Evolutionary conservation across 2,888 invertebrate species (phyloP).

Genomic region (Cosmorhoe ocellata): DNA sequence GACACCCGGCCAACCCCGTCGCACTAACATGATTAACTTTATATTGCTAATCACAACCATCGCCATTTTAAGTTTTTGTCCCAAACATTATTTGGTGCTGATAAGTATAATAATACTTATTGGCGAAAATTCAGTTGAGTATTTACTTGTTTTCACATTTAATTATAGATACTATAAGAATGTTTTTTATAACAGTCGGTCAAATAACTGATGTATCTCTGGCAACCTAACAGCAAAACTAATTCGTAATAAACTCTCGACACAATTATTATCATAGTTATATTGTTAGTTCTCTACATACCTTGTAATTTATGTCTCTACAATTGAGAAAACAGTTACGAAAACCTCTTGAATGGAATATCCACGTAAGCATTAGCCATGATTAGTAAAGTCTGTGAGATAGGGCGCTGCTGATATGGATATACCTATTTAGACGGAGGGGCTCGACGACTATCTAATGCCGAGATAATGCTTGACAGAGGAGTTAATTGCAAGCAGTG

Average conservation of each 20-base stretch:
- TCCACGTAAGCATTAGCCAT: slow-evolving; percentile 28
- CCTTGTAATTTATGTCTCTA: background rate
- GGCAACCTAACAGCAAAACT: no score
- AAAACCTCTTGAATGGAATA: slow-evolving; percentile 13
- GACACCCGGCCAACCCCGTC: slow-evolving; percentile 58
- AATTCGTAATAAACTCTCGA: no score
- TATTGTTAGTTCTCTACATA: background rate
- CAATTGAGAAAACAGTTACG: background rate
- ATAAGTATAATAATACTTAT: no score
- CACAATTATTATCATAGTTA: no score
- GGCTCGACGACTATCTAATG: slow-evolving; percentile 53
- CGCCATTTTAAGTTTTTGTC: slow-evolving; percentile 48
- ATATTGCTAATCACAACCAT: slow-evolving; percentile 62
- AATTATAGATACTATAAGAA: no score
- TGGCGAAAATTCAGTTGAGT: no score
- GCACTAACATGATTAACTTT: slow-evolving; percentile 73
- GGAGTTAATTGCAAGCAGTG: slow-evolving; percentile 78
- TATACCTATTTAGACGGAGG: slow-evolving; percentile 35
- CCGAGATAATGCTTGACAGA: slow-evolving; percentile 70
- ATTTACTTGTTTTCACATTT: no score
- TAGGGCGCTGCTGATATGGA: slow-evolving; percentile 39
- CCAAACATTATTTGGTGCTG: slow-evolving; percentile 6
- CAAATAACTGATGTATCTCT: no score
- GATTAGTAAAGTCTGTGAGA: slow-evolving; percentile 30
- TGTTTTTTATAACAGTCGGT: no score